These are phyloP conservation scores for Sebastes reedi DNA, from an alignment of 2,797 vertebrate genomes.

Conservation along the genomic window DNA sequence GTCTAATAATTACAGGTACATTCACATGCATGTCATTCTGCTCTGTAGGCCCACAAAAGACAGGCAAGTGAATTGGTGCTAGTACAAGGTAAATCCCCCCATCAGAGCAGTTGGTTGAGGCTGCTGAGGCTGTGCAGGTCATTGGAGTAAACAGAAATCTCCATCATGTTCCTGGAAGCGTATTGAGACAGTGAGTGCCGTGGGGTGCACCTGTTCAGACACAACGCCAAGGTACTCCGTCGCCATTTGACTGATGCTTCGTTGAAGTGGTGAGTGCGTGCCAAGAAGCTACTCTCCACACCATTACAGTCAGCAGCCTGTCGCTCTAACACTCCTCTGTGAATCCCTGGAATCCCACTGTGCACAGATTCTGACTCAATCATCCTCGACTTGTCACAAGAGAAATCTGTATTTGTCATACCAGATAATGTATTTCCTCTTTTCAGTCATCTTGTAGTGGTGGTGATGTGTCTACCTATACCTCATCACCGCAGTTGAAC, in stretches of 20 bases:
- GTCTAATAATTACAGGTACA: neutral
- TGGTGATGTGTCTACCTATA: neutral
- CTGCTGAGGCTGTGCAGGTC: neutral
- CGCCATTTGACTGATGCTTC: neutral
- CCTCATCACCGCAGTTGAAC: neutral
- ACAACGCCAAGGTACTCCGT: conserved; percentile 8
- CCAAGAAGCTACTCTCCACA: conserved; percentile 13
- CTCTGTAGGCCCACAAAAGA: too few relatives aligned
- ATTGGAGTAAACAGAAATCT: neutral
- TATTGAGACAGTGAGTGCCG: neutral
- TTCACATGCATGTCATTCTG: neutral
- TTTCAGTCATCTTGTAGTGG: neutral
- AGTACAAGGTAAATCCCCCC: neutral
- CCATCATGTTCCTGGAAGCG: neutral
- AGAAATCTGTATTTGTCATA: neutral
- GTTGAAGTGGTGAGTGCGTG: neutral
- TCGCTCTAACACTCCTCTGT: neutral
- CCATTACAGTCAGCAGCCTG: neutral
- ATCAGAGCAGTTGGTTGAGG: neutral
- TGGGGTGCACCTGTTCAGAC: conserved; percentile 27
- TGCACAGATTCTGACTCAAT: neutral
- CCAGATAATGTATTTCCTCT: neutral
- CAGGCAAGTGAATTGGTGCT: too few relatives aligned
- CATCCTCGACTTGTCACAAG: neutral
- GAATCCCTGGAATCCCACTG: neutral